Evolutionary conservation across 2,113 vertebrate species (phyloP).

Genomic region (Vimba vimba): DNA sequence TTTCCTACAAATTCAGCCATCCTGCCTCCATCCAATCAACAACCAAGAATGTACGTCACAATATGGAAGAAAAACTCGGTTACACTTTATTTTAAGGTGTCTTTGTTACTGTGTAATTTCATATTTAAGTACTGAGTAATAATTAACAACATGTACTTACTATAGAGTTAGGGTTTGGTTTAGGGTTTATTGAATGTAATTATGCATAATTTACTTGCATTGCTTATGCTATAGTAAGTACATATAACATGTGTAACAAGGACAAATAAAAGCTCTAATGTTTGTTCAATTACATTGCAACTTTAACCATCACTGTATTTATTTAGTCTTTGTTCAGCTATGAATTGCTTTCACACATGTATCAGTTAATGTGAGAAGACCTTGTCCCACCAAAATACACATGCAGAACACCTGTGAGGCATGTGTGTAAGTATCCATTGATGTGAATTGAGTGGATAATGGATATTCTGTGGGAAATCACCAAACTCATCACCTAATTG

Average conservation of each 20-base stretch:
- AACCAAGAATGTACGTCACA: neutral
- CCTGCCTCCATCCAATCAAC: neutral
- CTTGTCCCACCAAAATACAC: constrained; percentile 4
- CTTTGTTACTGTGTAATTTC: no score
- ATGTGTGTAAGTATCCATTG: constrained; percentile 17
- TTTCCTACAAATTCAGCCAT: neutral
- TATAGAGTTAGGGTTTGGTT: no score
- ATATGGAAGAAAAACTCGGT: neutral
- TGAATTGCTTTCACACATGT: neutral
- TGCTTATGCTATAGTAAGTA: no score
- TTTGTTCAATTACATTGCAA: neutral
- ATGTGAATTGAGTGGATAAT: neutral
- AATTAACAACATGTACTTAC: no score
- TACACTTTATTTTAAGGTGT: neutral
- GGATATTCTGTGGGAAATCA: constrained; percentile 41
- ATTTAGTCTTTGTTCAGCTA: neutral
- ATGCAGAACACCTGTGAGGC: constrained; percentile 53
- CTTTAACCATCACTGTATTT: neutral
- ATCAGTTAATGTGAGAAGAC: constrained; percentile 4
- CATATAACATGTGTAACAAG: no score
- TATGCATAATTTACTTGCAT: no score
- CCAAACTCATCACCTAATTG: constrained; percentile 66
- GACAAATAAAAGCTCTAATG: neutral
- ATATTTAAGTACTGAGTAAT: no score
- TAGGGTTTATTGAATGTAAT: no score